These are phyloP conservation scores for Momotus momota DNA, from an alignment of 2,797 vertebrate species.

Conservation along the genomic window DNA sequence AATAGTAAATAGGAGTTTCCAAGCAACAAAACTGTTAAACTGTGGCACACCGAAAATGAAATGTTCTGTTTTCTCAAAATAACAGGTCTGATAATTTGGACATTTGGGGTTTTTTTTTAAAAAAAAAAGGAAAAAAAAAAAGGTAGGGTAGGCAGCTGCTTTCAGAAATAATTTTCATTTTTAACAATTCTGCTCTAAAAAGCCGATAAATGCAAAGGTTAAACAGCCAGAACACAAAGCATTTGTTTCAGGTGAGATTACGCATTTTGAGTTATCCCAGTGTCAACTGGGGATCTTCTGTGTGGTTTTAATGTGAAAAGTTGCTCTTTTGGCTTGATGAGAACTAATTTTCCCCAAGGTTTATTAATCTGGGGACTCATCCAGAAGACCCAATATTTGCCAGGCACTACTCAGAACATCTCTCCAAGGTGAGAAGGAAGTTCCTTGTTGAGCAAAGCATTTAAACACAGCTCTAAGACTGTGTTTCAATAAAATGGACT, in stretches of 20 bases:
- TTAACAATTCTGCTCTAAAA: neutral
- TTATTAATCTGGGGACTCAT: neutral
- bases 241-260: neutral
- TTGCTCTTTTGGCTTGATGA: neutral
- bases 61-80: neutral
- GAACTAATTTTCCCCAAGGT: neutral
- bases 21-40: conserved; percentile 50
- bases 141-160: neutral
- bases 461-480: neutral
- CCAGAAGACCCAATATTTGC: neutral
- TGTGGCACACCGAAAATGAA: neutral
- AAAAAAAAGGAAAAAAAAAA: too few species aligned
- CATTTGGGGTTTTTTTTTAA: neutral
- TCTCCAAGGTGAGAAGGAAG: neutral
- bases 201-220: neutral
- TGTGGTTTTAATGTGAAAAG: neutral
- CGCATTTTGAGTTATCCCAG: neutral
- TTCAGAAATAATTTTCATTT: neutral
- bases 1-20: conserved; percentile 63
- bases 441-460: neutral
- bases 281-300: neutral
- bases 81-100: neutral
- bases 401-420: neutral
- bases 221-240: neutral
- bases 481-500: neutral